phyloP scores from a whole-genome alignment of 2,113 vertebrate species.

The Anolis sagrei region DNA sequence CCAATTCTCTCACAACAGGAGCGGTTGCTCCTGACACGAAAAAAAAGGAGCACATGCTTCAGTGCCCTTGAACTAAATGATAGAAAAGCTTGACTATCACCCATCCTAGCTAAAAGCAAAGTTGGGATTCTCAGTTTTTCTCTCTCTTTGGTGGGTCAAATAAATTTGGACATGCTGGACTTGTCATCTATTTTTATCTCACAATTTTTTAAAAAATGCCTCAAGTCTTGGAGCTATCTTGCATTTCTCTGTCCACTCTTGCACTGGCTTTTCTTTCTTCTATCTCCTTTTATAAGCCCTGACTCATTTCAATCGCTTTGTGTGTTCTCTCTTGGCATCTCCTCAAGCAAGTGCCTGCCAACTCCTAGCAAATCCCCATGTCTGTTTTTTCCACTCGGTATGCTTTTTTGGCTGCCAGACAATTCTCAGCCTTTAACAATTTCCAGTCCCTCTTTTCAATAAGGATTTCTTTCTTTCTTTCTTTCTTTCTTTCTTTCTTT shows the following conservation, averaged over 20 bases:
- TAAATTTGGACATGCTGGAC: neutral
- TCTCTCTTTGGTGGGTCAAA: neutral
- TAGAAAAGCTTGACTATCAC: neutral
- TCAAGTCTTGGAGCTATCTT: conserved; percentile 39
- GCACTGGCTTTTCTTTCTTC: conserved; percentile 50
- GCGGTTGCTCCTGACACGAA: too few species aligned
- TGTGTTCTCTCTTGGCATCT: conserved; percentile 62
- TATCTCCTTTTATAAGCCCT: conserved; percentile 45
- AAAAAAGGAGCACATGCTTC: neutral
- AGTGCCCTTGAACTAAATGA: neutral
- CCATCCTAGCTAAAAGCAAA: neutral
- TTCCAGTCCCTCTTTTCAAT: conserved; percentile 56
- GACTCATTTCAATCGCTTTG: conserved; percentile 56
- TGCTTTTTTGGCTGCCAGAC: conserved; percentile 52
- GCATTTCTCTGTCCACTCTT: conserved; percentile 34
- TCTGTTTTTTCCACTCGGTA: conserved; percentile 38
- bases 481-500: conserved; percentile 13
- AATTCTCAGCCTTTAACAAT: conserved; percentile 53
- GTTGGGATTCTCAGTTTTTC: neutral
- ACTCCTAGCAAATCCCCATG: conserved; percentile 46
- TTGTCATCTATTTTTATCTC: conserved; percentile 43
- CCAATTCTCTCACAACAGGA: too few species aligned
- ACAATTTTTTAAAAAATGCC: conserved; percentile 23
- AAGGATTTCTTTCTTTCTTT: conserved; percentile 21
- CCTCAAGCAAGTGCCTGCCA: conserved; percentile 59